Evolutionary conservation across 2,888 invertebrate genomes (phyloP), one percentile per base, ranked within the genome.

Genomic region (Cosmopolites sordidus): DNA sequence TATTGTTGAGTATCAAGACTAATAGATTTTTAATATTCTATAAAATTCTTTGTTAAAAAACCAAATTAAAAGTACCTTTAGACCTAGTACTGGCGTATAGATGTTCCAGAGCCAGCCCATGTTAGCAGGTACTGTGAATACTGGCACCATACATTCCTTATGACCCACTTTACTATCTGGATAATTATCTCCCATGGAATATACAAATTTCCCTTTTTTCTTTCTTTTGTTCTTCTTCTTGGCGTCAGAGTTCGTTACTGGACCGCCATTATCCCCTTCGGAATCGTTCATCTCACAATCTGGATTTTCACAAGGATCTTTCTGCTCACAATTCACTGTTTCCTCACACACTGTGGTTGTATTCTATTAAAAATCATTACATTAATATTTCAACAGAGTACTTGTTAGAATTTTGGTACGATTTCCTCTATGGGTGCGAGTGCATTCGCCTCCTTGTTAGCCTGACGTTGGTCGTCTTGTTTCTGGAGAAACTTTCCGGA

Each of bases 31-130:
- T n/a, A n/a, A n/a, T n/a, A n/a, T n/a, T n/a, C n/a, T n/a, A n/a
- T n/a, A n/a, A n/a, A n/a, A n/a, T n/a, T n/a, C n/a, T n/a, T n/a
- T n/a, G n/a, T n/a, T n/a, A n/a, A n/a, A n/a, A n/a, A n/a, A n/a
- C n/a, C n/a, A n/a, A n/a, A n/a, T n/a, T n/a, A n/a, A n/a, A n/a
- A n/a, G n/a, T 60, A 69, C 70, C 63, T 67, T 69, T 27, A 71
- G 53, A 2, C 59, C 58, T 27, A 64, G 18, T 52, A 67, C 64
- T 3, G 69, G 67, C 2, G 63, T 65, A 27, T 62, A 65, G 27
- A 66, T 61, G 56, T 74, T 82, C 86, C 86, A 86, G 18, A 83
- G 66, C 86, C 86, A 86, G 0, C 86, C 86, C 84, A 84, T 84
- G 39, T 77, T 71, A 0, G 76, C 69, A 0, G 86, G 85, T 0